Percentiles rank a stretch among this genome's conserved stretches.
Conservation (phyloP, 2,797 vertebrate genomes). For the Amniataba percoides region DNA sequence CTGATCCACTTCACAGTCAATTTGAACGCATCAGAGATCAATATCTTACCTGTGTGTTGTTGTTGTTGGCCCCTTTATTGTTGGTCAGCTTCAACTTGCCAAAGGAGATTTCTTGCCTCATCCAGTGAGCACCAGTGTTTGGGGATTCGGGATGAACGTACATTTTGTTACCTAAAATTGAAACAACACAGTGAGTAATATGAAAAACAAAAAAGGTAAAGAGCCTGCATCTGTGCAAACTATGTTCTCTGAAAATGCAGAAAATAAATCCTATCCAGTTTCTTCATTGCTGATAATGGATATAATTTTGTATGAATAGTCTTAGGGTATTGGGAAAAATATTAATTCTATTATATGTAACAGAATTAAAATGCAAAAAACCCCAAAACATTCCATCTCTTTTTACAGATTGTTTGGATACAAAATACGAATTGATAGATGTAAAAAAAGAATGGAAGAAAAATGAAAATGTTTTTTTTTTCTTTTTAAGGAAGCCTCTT, state of each 20-base stretch:
- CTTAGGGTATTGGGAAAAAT: background rate
- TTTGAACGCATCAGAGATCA: background rate
- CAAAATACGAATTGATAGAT: background rate
- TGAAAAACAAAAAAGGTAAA: background rate
- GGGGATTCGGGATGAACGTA: constrained; percentile 98
- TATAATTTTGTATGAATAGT: background rate
- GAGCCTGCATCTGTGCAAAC: background rate
- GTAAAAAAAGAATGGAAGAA: too few relatives aligned
- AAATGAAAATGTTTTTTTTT: too few relatives aligned
- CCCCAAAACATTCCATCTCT: background rate
- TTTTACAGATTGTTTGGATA: background rate
- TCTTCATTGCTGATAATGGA: too few relatives aligned
- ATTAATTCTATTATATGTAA: background rate
- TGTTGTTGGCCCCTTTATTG: constrained; percentile 98
- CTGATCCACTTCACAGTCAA: background rate
- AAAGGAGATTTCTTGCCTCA: constrained; percentile 99
- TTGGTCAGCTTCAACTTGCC: constrained; percentile 98
- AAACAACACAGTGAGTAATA: background rate
- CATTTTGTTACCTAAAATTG: constrained; percentile 92
- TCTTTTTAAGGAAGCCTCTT: too few relatives aligned
- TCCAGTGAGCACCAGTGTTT: constrained; percentile 98
- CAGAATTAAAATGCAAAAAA: constrained; percentile 1
- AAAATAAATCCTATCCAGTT: background rate
- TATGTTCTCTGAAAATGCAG: background rate
- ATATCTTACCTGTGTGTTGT: constrained; percentile 93